Base-by-base conservation (phyloP, 2,888 invertebrate species). In the Azorinus chamasolen region DNA sequence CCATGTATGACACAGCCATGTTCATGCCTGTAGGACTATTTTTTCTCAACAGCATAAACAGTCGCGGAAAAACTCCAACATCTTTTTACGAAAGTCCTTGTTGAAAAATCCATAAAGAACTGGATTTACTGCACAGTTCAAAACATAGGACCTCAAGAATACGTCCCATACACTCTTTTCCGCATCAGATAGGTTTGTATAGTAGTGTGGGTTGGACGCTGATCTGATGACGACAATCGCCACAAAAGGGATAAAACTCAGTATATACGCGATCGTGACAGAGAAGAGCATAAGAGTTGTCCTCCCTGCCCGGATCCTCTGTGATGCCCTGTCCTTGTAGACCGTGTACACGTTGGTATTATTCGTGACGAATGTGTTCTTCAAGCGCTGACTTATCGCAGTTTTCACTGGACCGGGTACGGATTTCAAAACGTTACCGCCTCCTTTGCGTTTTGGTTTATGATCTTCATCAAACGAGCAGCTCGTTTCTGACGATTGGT, bases 81-180 rank as follows among this genome's bases (percentile, higher is more conserved):
- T 68, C 25, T 80, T 78, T 8, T 59, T 71, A n/a, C 81, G 55
- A 32, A 85, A 84, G 22, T 79, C 76, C 32, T 77, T 80, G 61
- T 80, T 86, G 14, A 80, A 74, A 64, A 83, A 86, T 12, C 84
- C 80, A 54, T 84, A 84, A 4, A 83, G 50, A 8, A 85, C 37
- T 0, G 85, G 85, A 61, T 85, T 85, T 4, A 79, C 68, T 0
- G 84, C 75, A 58, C 79, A 81, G 58, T 81, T 84, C 1, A 85
- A 63, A 2, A 85, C 75, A 50, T 83, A 85, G 0, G 85, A 83
- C n/a, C 85, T 43, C n/a, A 85, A 55, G 22, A 83, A 85, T 18
- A 84, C 55, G 48, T 84, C 75, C 71, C 79, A 85, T 8, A 74
- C 39, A 48, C 73, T 73, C 55, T 79, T 79, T 45, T 63, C 72